Conservation (phyloP, 2,113 vertebrate species). For the Paramisgurnus dabryanus region DNA sequence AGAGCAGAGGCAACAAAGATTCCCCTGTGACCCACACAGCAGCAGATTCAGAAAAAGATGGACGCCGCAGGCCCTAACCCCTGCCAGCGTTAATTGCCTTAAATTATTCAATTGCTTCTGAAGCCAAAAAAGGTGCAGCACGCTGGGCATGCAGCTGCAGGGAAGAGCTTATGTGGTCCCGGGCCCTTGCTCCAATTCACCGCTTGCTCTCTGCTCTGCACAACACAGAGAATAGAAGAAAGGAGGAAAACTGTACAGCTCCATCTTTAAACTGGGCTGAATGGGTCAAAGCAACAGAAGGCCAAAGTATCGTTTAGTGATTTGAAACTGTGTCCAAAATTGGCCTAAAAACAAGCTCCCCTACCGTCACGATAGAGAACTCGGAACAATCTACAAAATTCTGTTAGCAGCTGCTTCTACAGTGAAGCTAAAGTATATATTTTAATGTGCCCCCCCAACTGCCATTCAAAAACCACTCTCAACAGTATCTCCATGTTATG, state of each 20-base stretch:
- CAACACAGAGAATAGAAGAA: background rate
- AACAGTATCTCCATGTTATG: conserved; percentile 4
- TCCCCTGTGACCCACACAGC: conserved; percentile 50
- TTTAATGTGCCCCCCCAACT: background rate
- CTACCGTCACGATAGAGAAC: background rate
- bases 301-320: background rate
- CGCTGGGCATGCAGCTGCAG: conserved; percentile 43
- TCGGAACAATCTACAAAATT: background rate
- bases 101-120: conserved; percentile 71
- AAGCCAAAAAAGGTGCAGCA: conserved; percentile 57
- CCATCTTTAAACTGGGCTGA: background rate
- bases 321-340: background rate
- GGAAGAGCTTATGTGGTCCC: conserved; percentile 21
- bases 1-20: conserved; percentile 42
- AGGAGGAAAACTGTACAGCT: background rate
- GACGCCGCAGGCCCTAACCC: conserved; percentile 48
- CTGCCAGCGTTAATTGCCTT: conserved; percentile 66
- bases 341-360: background rate
- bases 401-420: background rate
- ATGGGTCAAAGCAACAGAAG: background rate
- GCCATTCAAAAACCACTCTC: background rate
- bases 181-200: background rate
- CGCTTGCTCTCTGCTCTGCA: conserved; percentile 12
- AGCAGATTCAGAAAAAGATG: conserved; percentile 52
- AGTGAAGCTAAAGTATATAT: conserved; percentile 24